phyloP scores from a whole-genome alignment of 2,113 vertebrate species.

The Hemichromis elongatus region DNA sequence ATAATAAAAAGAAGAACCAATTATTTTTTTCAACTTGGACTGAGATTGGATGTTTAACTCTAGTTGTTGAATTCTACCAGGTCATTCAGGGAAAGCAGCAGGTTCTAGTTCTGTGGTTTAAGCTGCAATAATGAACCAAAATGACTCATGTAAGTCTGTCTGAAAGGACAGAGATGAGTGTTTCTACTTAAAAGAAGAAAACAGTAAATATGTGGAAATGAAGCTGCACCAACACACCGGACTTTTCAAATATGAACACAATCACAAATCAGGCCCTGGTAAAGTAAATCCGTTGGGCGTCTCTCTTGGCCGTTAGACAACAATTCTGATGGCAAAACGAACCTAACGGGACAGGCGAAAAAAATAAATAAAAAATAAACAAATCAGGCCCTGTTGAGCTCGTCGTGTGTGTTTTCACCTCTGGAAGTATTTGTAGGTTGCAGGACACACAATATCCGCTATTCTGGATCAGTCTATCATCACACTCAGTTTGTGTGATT shows the following conservation, averaged over 20 bases:
- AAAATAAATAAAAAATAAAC: too few relatives aligned
- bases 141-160: not conserved
- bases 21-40: not conserved
- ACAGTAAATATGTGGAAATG: not conserved
- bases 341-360: too few relatives aligned
- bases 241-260: not conserved
- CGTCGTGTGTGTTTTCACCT: not conserved
- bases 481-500: not conserved
- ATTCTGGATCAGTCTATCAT: not conserved
- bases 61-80: not conserved
- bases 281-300: too few relatives aligned
- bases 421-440: rapidly evolving
- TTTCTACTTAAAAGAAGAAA: not conserved
- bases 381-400: not conserved
- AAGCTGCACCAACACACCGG: not conserved
- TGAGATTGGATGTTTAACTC: not conserved
- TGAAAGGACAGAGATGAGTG: not conserved
- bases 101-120: not conserved
- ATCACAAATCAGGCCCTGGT: not conserved
- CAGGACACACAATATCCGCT: not conserved
- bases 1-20: not conserved
- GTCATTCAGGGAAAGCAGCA: not conserved
- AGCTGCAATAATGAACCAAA: not conserved
- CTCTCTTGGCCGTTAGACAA: too few relatives aligned
- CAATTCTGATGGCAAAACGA: too few relatives aligned